Conservation (phyloP, 2,888 invertebrate genomes). For the Pterostichus niger region DNA sequence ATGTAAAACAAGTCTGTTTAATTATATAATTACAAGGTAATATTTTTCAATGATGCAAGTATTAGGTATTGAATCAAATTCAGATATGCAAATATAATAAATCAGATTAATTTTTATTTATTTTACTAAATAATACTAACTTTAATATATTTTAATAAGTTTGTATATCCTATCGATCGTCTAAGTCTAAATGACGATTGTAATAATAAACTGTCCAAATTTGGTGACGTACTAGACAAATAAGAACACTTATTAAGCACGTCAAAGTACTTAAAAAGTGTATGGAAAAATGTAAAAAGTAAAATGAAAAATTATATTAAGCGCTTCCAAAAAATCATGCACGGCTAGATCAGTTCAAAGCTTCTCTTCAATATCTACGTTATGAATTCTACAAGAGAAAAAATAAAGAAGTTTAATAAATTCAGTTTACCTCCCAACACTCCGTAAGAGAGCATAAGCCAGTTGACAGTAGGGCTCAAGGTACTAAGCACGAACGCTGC, state of each 20-base stretch:
- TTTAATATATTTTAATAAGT: not conserved
- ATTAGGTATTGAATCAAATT: too few relatives aligned
- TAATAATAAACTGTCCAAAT: not conserved
- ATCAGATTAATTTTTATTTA: too few relatives aligned
- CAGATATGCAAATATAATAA: too few relatives aligned
- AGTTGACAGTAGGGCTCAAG: constrained; percentile 91
- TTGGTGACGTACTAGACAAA: not conserved
- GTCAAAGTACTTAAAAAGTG: constrained; percentile 7
- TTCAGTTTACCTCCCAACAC: constrained; percentile 88
- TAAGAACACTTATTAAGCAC: constrained; percentile 6
- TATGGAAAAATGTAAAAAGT: not conserved
- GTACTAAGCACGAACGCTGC: constrained; percentile 92
- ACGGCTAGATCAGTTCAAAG: not conserved
- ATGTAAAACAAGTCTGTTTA: too few relatives aligned
- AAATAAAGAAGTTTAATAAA: constrained; percentile 28
- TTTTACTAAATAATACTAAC: not conserved
- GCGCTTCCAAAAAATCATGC: constrained; percentile 20
- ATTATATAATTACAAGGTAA: too few relatives aligned
- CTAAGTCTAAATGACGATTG: too few relatives aligned
- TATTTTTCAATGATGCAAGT: too few relatives aligned
- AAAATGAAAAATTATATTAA: not conserved
- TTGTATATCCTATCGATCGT: too few relatives aligned
- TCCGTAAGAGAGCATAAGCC: constrained; percentile 96
- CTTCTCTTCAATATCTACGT: not conserved
- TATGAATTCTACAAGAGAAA: constrained; percentile 12